Evolutionary conservation across 92 coral and sea anemone genomes (phyloP), one percentile per base, ranked within the genome.

Genomic region (Chrysogorgia sp.): DNA sequence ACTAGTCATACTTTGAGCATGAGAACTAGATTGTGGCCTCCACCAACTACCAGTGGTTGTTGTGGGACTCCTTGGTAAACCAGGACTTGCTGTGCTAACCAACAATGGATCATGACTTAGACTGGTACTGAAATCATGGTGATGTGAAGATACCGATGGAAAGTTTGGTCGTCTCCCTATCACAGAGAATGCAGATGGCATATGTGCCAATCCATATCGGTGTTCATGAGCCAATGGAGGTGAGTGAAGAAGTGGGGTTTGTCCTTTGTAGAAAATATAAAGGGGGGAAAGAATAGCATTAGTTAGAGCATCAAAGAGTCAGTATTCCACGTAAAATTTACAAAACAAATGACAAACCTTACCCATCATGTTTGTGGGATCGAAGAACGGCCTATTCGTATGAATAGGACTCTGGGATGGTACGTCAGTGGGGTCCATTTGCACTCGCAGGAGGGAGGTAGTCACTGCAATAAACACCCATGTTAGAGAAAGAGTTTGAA

Each of bases 321-420:
- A 74, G 75, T 52, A 41, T 40, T 37, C 53, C 20, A 56, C 31
- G 34, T 20, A 15, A 40, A 33, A 74, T 24, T 34, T 34, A 20
- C 32, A 48, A 34, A 34, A 35, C 63, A 37, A 53, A 53, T 0
- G 33, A 37, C 30, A 72, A 72, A 72, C 0, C 79, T 53, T 72
- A 72, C 79, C 79, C 66, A 72, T 72, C 63, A 72, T 72, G 34
- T 57, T 57, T 20, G 79, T 52, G n/a, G 79, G 85, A 80, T 94
- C 98, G 84, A 91, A 94, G 92, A 91, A 94, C 82, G 88, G 87
- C 64, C 79, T 72, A 91, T 86, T 91, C 78, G 98, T 63, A 87
- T 94, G 96, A 75, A 90, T 96, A 58, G 98, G 98, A 83, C 98
- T 94, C 84, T 91, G 98, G 85, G 84, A 89, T 67, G 94, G 97